Evolutionary conservation across 2,113 vertebrate genomes (phyloP).

Genomic region (Ifrita kowaldi): DNA sequence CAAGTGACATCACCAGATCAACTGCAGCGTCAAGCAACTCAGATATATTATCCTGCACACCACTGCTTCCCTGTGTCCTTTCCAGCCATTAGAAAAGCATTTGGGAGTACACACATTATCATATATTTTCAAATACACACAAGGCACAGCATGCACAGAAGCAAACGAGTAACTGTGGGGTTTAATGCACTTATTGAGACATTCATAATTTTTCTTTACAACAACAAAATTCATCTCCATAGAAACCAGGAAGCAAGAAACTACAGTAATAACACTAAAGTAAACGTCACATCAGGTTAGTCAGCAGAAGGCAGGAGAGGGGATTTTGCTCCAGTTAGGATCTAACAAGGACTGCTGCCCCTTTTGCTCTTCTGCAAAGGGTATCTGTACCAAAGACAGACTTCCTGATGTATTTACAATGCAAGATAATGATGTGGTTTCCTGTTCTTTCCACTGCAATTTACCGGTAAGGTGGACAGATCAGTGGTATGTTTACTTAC

Average conservation of each 20-base stretch:
- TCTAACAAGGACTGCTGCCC: constrained; percentile 17
- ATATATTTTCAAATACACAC: constrained; percentile 9
- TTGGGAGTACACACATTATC: neutral
- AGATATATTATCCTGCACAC: constrained; percentile 66
- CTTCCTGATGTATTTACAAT: neutral
- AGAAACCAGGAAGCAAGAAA: constrained; percentile 49
- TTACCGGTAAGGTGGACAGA: constrained; percentile 24
- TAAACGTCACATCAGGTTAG: constrained; percentile 66
- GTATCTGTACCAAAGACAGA: neutral
- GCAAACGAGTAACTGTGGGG: neutral
- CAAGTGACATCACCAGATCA: constrained; percentile 80
- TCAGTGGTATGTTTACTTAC: constrained; percentile 81
- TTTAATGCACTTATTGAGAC: neutral
- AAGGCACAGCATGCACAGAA: neutral
- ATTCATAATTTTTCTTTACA: constrained; percentile 38
- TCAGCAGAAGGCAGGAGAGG: constrained; percentile 34
- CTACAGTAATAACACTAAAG: constrained; percentile 56
- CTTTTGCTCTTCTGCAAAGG: neutral
- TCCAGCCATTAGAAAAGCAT: constrained; percentile 44
- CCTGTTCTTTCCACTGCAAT: constrained; percentile 15
- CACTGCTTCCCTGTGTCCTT: constrained; percentile 37
- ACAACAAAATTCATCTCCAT: constrained; percentile 61
- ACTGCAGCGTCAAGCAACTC: constrained; percentile 71
- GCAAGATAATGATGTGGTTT: neutral
- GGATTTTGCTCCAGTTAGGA: constrained; percentile 18